Evolutionary conservation across 2,888 invertebrate genomes (phyloP).

Genomic region (Muscina levida): DNA sequence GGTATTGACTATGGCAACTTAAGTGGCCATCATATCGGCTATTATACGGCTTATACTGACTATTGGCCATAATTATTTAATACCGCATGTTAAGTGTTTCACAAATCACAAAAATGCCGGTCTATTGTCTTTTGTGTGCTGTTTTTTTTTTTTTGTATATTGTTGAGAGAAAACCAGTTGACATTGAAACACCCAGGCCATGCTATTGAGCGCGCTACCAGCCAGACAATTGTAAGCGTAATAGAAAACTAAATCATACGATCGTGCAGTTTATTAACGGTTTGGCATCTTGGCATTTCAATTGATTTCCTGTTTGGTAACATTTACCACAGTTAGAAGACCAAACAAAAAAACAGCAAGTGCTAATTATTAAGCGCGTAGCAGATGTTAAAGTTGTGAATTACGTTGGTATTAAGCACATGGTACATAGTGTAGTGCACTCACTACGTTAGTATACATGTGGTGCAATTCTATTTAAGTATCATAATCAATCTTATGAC

Average conservation of each 20-base stretch:
- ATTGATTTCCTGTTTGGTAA: conserved; percentile 61
- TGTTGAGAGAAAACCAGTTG: conserved; percentile 55
- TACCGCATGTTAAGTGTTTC: conserved; percentile 19
- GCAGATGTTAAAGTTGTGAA: no score
- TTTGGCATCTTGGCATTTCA: conserved; percentile 60
- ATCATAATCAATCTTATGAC: no score
- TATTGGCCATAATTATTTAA: conserved; percentile 32
- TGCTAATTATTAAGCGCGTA: conserved; percentile 55
- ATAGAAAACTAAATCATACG: conserved; percentile 2
- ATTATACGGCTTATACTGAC: background rate
- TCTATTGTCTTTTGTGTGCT: conserved; percentile 1
- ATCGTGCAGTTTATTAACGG: conserved; percentile 37
- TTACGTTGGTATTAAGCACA: no score
- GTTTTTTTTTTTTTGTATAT: background rate
- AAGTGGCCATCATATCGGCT: background rate
- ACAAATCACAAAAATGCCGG: conserved; percentile 28
- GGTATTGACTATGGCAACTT: background rate
- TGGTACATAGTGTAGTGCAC: no score
- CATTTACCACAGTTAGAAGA: background rate
- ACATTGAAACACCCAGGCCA: conserved; percentile 61
- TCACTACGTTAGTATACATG: no score
- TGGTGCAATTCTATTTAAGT: no score
- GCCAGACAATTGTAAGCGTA: no score
- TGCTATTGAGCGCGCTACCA: conserved; percentile 26
- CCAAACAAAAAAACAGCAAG: background rate